Evolutionary conservation across 2,888 invertebrate genomes (phyloP).

Genomic region (Chrysolina oricalcia): DNA sequence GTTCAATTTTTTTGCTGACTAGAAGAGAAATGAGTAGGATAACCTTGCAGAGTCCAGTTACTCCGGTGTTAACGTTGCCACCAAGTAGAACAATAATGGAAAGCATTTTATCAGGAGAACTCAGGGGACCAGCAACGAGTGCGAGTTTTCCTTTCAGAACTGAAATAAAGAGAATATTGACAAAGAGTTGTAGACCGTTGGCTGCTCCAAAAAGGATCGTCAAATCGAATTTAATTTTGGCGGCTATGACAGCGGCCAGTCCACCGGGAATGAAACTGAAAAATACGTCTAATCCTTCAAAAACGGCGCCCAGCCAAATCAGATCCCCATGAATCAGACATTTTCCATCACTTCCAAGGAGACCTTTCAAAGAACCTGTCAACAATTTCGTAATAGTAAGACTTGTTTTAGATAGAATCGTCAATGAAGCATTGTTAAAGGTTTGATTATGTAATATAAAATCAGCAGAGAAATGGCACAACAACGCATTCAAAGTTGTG

Average conservation of each 20-base stretch:
- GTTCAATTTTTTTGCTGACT: constrained; percentile 33
- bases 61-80: constrained; percentile 46
- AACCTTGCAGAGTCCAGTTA: constrained; percentile 50
- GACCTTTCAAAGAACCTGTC: constrained; percentile 45
- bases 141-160: constrained; percentile 43
- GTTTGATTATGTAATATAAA: constrained; percentile 17
- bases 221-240: constrained; percentile 48
- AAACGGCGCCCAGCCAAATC: constrained; percentile 42
- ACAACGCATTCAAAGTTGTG: constrained; percentile 32
- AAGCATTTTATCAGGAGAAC: constrained; percentile 37
- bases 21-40: constrained; percentile 36
- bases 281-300: constrained; percentile 46
- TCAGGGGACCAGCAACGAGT: constrained; percentile 38
- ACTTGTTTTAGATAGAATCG: constrained; percentile 36
- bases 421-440: constrained; percentile 35
- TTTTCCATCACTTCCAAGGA: constrained; percentile 35
- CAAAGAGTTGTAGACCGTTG: constrained; percentile 49
- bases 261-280: constrained; percentile 48
- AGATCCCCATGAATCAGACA: constrained; percentile 46
- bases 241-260: constrained; percentile 46
- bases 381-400: constrained; percentile 32
- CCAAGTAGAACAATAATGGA: constrained; percentile 48
- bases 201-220: constrained; percentile 43
- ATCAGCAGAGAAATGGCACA: constrained; percentile 36
- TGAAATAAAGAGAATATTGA: constrained; percentile 48